phyloP scores from a whole-genome alignment of 2,888 invertebrate species.

The Bimastos eiseni region DNA sequence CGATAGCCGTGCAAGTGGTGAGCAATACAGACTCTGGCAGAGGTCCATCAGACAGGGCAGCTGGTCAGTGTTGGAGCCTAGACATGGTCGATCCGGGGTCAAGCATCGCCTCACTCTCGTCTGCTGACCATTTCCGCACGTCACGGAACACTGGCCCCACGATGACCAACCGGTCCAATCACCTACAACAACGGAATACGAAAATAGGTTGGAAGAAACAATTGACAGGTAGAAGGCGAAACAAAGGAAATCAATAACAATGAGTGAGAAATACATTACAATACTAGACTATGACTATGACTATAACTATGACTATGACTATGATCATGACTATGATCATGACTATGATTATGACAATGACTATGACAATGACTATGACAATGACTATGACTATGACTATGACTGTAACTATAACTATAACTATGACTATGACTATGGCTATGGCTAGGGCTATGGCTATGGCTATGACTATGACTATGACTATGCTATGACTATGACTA shows the following conservation, averaged over 20 bases:
- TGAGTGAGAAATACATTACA: not conserved
- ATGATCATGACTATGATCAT: no score
- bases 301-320: no score
- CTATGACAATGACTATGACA: no score
- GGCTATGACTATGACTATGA: no score
- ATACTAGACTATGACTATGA: no score
- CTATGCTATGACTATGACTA: no score
- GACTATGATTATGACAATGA: no score
- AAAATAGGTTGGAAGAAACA: no score
- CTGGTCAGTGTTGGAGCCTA: not conserved
- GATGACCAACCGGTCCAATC: constrained; percentile 39
- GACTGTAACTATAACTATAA: no score
- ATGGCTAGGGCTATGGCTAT: no score
- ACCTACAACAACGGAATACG: constrained; percentile 25
- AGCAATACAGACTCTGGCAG: not conserved
- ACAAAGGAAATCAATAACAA: not conserved
- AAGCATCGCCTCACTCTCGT: constrained; percentile 23
- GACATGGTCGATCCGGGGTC: constrained; percentile 5
- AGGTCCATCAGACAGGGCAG: not conserved
- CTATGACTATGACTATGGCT: no score
- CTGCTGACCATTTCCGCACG: constrained; percentile 35
- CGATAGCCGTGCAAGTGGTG: not conserved
- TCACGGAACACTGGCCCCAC: constrained; percentile 38
- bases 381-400: no score
- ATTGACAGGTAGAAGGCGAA: not conserved